A percentile compares a stretch with the other conserved stretches of the same genome.
Conservation (phyloP, 2,113 vertebrate genomes). For the Brachypodius melanocephalos region DNA sequence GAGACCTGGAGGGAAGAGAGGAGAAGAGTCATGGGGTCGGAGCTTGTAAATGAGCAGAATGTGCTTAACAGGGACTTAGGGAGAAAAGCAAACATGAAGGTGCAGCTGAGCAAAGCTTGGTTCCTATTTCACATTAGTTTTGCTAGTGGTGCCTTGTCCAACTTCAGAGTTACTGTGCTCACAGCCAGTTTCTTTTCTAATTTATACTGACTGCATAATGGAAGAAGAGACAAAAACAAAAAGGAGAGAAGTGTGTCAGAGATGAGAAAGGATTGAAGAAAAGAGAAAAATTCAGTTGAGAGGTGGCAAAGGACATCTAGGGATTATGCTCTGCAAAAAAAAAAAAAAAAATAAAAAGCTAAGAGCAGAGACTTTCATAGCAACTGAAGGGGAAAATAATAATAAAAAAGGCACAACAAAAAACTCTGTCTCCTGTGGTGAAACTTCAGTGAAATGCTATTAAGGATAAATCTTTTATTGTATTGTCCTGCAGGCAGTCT, state of each 20-base stretch:
- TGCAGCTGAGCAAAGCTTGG: not conserved
- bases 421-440: constrained; percentile 48
- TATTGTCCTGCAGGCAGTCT: constrained; percentile 69
- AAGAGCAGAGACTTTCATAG: not conserved
- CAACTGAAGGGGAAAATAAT: not conserved
- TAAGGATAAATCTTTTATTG: constrained; percentile 72
- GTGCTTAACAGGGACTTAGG: not conserved
- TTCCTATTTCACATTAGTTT: not conserved
- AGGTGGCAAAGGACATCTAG: not conserved
- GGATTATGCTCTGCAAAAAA: not conserved
- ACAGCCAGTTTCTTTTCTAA: not conserved
- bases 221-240: not conserved
- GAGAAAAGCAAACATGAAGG: not conserved
- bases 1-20: not conserved
- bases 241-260: not conserved
- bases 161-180: not conserved
- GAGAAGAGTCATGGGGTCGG: not conserved
- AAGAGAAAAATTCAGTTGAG: not conserved
- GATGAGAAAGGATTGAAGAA: not conserved
- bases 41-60: not conserved
- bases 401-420: constrained; percentile 46
- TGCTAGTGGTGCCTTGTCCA: not conserved
- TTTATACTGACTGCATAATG: not conserved
- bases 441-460: constrained; percentile 68
- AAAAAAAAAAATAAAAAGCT: not conserved